Conservation (phyloP, 2,797 vertebrate species). For the Mormyrus proboscirostris region DNA sequence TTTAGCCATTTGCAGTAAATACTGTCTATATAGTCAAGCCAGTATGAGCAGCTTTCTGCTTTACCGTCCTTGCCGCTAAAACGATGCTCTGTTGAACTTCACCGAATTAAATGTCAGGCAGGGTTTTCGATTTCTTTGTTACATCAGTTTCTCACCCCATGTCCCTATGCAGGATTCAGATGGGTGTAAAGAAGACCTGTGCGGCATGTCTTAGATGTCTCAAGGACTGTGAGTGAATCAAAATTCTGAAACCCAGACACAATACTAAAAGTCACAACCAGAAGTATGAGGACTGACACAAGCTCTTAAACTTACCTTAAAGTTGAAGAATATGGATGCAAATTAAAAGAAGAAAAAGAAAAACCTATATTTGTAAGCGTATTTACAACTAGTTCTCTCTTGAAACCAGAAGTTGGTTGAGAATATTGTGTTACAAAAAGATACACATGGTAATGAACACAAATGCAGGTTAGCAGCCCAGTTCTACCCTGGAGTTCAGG, state of each 20-base stretch:
- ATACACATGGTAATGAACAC: background rate
- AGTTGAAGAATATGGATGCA: background rate
- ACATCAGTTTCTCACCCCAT: background rate
- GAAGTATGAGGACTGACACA: background rate
- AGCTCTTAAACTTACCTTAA: background rate
- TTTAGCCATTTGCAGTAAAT: too few species aligned
- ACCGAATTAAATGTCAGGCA: background rate
- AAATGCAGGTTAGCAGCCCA: background rate
- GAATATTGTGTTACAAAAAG: background rate
- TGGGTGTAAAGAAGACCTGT: background rate
- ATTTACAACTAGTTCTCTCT: background rate
- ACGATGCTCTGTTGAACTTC: background rate
- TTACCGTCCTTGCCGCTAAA: background rate
- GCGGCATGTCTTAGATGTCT: background rate
- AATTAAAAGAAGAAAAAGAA: background rate
- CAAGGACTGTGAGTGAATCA: background rate
- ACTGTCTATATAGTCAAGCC: too few species aligned
- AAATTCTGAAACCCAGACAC: background rate
- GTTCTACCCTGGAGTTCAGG: background rate
- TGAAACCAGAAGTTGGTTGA: background rate
- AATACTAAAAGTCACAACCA: background rate
- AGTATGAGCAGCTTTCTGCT: background rate
- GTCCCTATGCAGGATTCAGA: background rate
- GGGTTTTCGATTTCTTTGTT: background rate
- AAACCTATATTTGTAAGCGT: background rate